Conservation (phyloP, 2,888 invertebrate species). For the Sussaba pulchella region DNA sequence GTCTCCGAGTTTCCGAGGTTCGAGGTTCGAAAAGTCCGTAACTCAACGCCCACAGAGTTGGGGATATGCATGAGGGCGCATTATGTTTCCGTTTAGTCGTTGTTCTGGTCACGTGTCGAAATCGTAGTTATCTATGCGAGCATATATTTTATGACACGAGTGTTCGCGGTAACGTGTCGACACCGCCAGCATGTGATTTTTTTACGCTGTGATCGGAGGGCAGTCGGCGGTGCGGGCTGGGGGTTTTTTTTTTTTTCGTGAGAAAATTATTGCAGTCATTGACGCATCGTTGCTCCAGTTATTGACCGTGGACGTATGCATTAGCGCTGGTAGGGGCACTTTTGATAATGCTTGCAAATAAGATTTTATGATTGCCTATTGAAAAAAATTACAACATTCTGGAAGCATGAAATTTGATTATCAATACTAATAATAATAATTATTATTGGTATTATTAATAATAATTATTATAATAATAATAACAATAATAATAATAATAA, state of each 20-base stretch:
- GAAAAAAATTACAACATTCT: too few relatives aligned
- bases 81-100: conserved; percentile 65
- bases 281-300: not conserved
- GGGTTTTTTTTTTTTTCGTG: conserved; percentile 18
- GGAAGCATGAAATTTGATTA: too few relatives aligned
- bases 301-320: too few relatives aligned
- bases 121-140: conserved; percentile 48
- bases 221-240: not conserved
- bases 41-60: conserved; percentile 49
- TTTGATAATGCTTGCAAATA: too few relatives aligned
- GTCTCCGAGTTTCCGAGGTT: too few relatives aligned
- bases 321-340: too few relatives aligned
- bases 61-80: conserved; percentile 69
- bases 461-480: too few relatives aligned
- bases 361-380: too few relatives aligned
- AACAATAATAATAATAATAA: too few relatives aligned
- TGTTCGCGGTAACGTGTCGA: conserved; percentile 34
- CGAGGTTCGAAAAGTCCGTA: not conserved
- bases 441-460: too few relatives aligned
- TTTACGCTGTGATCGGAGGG: conserved; percentile 29
- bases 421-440: too few relatives aligned
- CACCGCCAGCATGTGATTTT: conserved; percentile 64
- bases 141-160: not conserved
- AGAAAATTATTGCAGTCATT: conserved; percentile 34
- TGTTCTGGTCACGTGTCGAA: conserved; percentile 65